Evolutionary conservation across 2,113 vertebrate genomes (phyloP), one percentile per base, ranked within the genome.

Genomic region (Apodemus sylvaticus): DNA sequence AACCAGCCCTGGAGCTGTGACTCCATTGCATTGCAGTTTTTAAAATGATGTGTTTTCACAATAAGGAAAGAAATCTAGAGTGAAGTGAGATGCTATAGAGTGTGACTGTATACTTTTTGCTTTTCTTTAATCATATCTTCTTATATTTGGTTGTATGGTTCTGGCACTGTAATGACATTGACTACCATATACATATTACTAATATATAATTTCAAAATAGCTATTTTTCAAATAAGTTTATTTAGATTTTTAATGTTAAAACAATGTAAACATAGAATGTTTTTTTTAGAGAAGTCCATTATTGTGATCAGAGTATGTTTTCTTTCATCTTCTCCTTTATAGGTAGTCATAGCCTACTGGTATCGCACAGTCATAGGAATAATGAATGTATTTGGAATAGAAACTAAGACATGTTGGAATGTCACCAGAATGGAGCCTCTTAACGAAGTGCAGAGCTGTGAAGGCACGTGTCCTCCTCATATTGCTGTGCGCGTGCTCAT

Each of bases 331-430:
- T 98, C 94, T 98, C 93, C 86, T 92, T 94, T 86, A 5, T 97
- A 99, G 99, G 99, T 99, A 97, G 97, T 99, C 96, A 97, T 99
- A 0, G 99, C 99, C 98, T 99, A 98, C 98, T 99, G 99, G 99
- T 99, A 99, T 98, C 99, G 99, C 64, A 95, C 97, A 0, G 98
- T 99, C 95, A 98, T 98, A 1, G 93, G 98, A 5, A 17, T 98
- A 78, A 99, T 99, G 99, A 98, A 98, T 86, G 98, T 98, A 94
- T 97, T 99, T 95, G 99, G 99, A 29, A 58, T 99, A 39, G 97
- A 99, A 31, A 99, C 99, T 1, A 99, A 99, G 98, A 99, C 98
- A 39, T 99, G 99, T 95, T 99, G 99, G 99, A 99, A 99, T 86
- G 99, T 99, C 90, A 99, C 99, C 98, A 99, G 99, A 98, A 98